Evolutionary conservation across 2,113 vertebrate species (phyloP).

Genomic region (Spilogale gracilis): DNA sequence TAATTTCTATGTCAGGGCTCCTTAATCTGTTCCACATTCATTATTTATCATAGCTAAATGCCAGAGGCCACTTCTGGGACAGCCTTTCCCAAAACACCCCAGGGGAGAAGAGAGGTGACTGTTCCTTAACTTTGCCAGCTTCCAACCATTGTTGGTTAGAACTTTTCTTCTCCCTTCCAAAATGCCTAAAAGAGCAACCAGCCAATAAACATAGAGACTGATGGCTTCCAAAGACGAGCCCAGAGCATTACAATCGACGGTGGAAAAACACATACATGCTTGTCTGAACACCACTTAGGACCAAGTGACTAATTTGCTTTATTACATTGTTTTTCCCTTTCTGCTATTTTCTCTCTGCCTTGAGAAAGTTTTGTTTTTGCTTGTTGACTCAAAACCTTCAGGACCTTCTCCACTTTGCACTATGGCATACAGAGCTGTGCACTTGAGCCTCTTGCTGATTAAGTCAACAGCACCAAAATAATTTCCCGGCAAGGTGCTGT

Average conservation of each 20-base stretch:
- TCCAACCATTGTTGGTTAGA: conserved; percentile 65
- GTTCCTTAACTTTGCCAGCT: conserved; percentile 32
- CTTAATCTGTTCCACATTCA: conserved; percentile 32
- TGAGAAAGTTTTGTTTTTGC: conserved; percentile 81
- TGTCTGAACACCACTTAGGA: conserved; percentile 72
- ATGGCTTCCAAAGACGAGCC: conserved; percentile 50
- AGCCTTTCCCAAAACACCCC: conserved; percentile 49
- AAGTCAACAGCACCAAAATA: neutral
- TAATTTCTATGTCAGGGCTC: conserved; percentile 67
- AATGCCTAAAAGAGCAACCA: conserved; percentile 56
- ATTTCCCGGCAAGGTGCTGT: neutral
- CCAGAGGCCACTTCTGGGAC: conserved; percentile 41
- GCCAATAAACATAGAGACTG: conserved; percentile 66
- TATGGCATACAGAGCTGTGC: neutral
- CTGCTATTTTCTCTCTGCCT: conserved; percentile 82
- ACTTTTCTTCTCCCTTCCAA: neutral
- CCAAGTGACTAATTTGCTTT: conserved; percentile 83
- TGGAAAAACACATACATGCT: conserved; percentile 64
- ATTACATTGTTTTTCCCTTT: conserved; percentile 85
- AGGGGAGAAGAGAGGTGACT: conserved; percentile 41
- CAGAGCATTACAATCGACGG: conserved; percentile 28
- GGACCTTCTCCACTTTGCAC: conserved; percentile 1
- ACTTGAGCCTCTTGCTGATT: neutral
- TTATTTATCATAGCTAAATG: conserved; percentile 42
- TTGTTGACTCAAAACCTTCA: conserved; percentile 42